A percentile compares a stretch with the other conserved stretches of the same genome.
These are phyloP conservation scores for Odocoileus hemionus DNA, from an alignment of 2,113 vertebrate genomes.

Conservation along the genomic window DNA sequence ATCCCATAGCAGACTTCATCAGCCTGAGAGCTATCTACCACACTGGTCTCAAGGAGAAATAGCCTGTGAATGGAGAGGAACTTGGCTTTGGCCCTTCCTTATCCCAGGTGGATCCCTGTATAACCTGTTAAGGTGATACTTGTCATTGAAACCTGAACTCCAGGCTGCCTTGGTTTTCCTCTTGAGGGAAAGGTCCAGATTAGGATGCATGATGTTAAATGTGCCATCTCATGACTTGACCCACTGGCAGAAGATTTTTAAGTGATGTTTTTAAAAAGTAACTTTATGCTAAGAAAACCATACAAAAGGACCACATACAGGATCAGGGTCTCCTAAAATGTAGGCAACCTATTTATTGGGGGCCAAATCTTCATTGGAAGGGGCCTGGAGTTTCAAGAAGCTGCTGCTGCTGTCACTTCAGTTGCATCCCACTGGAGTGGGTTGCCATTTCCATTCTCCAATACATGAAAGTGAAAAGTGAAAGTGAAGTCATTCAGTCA, in stretches of 20 bases:
- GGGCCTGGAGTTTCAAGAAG: not conserved
- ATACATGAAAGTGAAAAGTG: too few species aligned
- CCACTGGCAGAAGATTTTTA: conserved; percentile 5
- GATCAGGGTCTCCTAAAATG: not conserved
- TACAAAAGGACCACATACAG: not conserved
- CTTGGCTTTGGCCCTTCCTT: not conserved
- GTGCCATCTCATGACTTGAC: not conserved
- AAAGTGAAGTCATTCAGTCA: too few species aligned
- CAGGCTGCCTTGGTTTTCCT: not conserved
- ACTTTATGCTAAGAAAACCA: conserved; percentile 7
- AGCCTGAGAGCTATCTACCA: not conserved
- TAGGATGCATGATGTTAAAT: not conserved
- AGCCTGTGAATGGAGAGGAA: not conserved
- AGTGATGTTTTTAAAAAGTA: conserved; percentile 18
- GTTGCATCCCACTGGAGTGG: too few species aligned
- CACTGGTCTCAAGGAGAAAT: not conserved
- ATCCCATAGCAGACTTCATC: not conserved
- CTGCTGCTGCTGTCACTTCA: too few species aligned
- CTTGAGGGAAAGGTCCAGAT: not conserved
- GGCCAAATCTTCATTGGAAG: not conserved
- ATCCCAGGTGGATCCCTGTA: not conserved
- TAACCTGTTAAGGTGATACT: not conserved
- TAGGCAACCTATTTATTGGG: not conserved
- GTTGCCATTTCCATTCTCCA: too few species aligned
- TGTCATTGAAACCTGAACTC: not conserved